Evolutionary conservation across 2,113 vertebrate genomes (phyloP), one percentile per base, ranked within the genome.

Genomic region (Rhinolophus ferrumequinum): DNA sequence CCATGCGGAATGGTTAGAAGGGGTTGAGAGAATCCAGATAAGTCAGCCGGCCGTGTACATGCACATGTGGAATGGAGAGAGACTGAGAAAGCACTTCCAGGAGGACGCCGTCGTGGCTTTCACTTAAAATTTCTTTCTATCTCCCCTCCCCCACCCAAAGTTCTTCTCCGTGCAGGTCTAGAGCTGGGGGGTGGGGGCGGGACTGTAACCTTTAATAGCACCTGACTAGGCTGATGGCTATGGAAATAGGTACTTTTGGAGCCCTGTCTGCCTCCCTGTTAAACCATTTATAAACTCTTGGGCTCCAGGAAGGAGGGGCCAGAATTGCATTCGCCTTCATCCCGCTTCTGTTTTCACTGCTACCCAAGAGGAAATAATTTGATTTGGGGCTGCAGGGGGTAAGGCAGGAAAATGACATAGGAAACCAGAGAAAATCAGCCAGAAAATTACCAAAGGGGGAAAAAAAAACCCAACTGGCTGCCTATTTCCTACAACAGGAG

Each of bases 401-500:
- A 54, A 70, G 73, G n/a, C 6, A 11, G 66, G 54, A 76, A 87
- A 96, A 96, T 66, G 11, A 58, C 88, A 11, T 69, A 11, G 54
- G 52, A 97, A 93, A 66, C 82, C 13, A 47, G 80, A 93, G 92
- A 86, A 88, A 89, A 90, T 95, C 50, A 96, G 70, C 75, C 84
- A 92, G 82, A 97, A 97, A 96, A 97, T 95, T 50, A 89, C 87
- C 44, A 15, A 60, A 73, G 66, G 58, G 54, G 13, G 54, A 14
- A 18, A 13, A 41, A 47, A 50, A 56, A 19, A 28, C 73, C 79
- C 76, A 69, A 73, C 35, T 8, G 41, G 38, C 72, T 91, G 33
- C 26, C 1, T 93, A 56, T 86, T 96, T 95, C 58, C 79, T 94
- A 38, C 58, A 93, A 84, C 38, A 93, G 52, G 58, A 80, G 79